Evolutionary conservation across 2,888 invertebrate genomes (phyloP), one percentile per base, ranked within the genome.

Genomic region (Aproaerema taeniolella): DNA sequence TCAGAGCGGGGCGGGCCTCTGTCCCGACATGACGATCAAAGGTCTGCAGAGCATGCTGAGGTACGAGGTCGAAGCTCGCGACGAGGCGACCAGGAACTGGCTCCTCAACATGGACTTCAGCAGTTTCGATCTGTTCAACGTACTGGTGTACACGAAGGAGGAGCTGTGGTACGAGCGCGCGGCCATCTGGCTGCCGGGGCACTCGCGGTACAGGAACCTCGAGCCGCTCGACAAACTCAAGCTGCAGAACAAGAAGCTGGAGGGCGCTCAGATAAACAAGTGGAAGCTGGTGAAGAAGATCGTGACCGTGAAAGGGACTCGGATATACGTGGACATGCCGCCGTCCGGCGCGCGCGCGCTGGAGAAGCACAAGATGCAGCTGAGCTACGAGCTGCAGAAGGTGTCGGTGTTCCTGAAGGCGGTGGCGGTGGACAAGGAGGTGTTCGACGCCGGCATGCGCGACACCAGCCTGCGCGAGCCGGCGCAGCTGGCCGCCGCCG

Each of bases 261-360:
- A 66, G 1, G 74, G 62, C 15, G 55, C 77, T 38, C 63, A 76
- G 42, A 58, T 85, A 50, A 55, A 61, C 57, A 77, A 70, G 63
- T 86, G 85, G 85, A 83, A 83, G 49, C 61, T 73, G 10, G 79
- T 85, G 0, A 82, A 78, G 51, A 75, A 75, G 42, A 63, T 83
- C 6, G 56, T 78, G 2, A 78, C 63, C 0, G 38, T 38, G 0
- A 80, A 76, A 36, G 85, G 85, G 1, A 83, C 76, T 4, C 56
- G 83, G n/a, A 39, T 86, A 2, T 86, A 83, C 44, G 77, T 83
- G 0, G 85, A 86, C 33, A 79, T 86, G 67, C 82, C 81, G 1
- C 78, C 81, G 8, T 68, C 80, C 0, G 66, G 77, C 1, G 78
- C 81, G 1, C 71, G 76, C 8, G 72, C 72, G 1, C 57, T 86